Evolutionary conservation across 2,113 vertebrate genomes (phyloP), one percentile per base, ranked within the genome.

Genomic region (Ptyas mucosa): DNA sequence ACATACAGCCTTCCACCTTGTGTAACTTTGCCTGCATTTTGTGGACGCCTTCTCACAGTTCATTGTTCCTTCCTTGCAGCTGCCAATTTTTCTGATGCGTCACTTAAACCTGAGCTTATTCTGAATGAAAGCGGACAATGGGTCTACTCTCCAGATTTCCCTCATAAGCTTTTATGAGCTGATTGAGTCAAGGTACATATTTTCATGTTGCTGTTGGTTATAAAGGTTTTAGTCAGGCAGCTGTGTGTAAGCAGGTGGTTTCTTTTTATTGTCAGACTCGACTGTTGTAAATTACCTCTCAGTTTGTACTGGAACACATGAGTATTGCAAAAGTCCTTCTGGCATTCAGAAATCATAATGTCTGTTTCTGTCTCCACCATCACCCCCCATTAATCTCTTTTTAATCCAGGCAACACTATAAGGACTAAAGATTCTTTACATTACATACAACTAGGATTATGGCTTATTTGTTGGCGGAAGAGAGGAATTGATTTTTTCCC

Each of bases 401-500:
- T 96, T 97, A 97, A 96, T 96, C 96, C 96, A 95, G 89, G 93
- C 91, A 96, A 93, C 90, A 55, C 93, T 92, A 87, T 95, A 96
- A 94, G 94, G 93, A 95, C 96, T 95, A 93, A 95, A 96, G 93
- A 95, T 97, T 94, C 95, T 97, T 96, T 97, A 93, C 94, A 94
- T 96, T 96, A 94, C 94, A 95, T 96, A 96, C 92, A 94, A 96
- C 95, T 96, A 96, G 95, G 95, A 96, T 97, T 97, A 96, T 52
- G 87, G 94, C 61, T 94, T 95, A 93, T 96, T 96, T 0, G 9
- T 97, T 95, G 95, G 94, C 49, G 88, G 92, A 92, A 92, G 89
- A 87, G 55, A 92, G 92, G 95, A 91, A 95, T 53, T 91, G 94
- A 92, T 93, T 93, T 88, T 29, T 88, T 1, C 4, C 3, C 43